A percentile compares a stretch with the other conserved stretches of the same genome.
phyloP scores from a whole-genome alignment of 2,888 invertebrate genomes.

The Gymnosoma rotundatum region DNA sequence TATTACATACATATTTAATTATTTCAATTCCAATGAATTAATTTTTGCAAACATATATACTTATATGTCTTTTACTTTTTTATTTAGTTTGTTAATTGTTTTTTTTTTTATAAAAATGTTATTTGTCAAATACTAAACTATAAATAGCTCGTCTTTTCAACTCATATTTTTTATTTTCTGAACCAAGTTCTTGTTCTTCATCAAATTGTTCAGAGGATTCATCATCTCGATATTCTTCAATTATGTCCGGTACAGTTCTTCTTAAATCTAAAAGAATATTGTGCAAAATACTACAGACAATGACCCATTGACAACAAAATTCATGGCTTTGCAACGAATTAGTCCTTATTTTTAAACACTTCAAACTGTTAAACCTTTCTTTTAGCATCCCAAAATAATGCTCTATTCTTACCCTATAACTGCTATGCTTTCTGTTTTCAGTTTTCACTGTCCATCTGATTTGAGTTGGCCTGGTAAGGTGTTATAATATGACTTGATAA shows the following conservation, averaged over 20 bases:
- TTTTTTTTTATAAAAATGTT: too few relatives aligned
- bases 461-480: not conserved
- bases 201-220: not conserved
- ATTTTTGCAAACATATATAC: too few relatives aligned
- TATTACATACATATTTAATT: too few relatives aligned
- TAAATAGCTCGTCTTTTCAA: too few relatives aligned
- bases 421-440: conserved; percentile 3
- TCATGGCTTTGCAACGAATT: not conserved
- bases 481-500: not conserved
- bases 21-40: too few relatives aligned
- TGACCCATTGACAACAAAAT: not conserved
- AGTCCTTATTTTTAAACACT: conserved; percentile 1
- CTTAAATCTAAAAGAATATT: conserved; percentile 15
- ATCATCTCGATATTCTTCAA: not conserved
- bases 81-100: too few relatives aligned
- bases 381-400: conserved; percentile 3
- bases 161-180: too few relatives aligned
- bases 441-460: conserved; percentile 2
- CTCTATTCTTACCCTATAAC: conserved; percentile 8
- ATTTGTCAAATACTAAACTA: too few relatives aligned
- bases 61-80: too few relatives aligned
- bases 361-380: not conserved
- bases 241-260: not conserved
- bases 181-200: too few relatives aligned
- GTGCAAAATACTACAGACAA: conserved; percentile 12